Percentiles rank a stretch among this genome's conserved stretches.
Evolutionary conservation across 2,888 invertebrate genomes (phyloP).

Genomic region (Eudasyphora cyanicolor): DNA sequence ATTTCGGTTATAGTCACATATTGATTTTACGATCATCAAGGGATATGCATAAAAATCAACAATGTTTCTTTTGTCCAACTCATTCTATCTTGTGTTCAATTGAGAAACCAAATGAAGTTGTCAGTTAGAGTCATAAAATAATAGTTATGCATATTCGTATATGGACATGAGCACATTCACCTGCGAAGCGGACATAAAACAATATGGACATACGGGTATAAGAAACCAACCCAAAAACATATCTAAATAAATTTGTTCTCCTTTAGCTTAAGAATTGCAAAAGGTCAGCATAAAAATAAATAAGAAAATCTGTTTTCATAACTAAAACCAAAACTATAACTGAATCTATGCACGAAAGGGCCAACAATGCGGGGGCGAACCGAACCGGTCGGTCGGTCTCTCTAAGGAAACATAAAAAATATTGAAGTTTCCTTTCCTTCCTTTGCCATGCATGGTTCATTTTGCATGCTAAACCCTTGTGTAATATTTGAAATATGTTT

Average conservation of each 20-base stretch:
- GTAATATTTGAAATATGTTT: slow-evolving; percentile 60
- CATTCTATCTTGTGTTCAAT: too few relatives aligned
- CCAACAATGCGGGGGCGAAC: background rate
- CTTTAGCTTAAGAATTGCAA: background rate
- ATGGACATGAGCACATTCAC: slow-evolving; percentile 24
- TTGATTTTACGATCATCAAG: slow-evolving; percentile 72
- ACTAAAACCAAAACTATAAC: slow-evolving; percentile 41
- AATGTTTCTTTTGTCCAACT: background rate
- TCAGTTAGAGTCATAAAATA: slow-evolving; percentile 71
- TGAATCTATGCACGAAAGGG: slow-evolving; percentile 21
- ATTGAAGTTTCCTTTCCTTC: slow-evolving; percentile 52
- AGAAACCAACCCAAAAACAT: background rate
- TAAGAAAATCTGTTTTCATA: slow-evolving; percentile 57
- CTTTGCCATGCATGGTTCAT: slow-evolving; percentile 25
- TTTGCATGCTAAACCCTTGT: slow-evolving; percentile 46
- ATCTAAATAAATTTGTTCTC: slow-evolving; percentile 29
- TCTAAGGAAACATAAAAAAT: slow-evolving; percentile 63
- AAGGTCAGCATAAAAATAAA: slow-evolving; percentile 60
- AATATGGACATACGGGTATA: slow-evolving; percentile 22
- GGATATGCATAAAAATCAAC: slow-evolving; percentile 65
- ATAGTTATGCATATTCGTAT: slow-evolving; percentile 59
- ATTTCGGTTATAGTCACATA: slow-evolving; percentile 23
- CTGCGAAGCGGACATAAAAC: slow-evolving; percentile 42
- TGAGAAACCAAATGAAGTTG: slow-evolving; percentile 73
- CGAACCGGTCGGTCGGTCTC: slow-evolving; percentile 20